Evolutionary conservation across 37 sponge, comb jelly and placozoan genomes (phyloP).

Genomic region (Ephydatia muelleri): DNA sequence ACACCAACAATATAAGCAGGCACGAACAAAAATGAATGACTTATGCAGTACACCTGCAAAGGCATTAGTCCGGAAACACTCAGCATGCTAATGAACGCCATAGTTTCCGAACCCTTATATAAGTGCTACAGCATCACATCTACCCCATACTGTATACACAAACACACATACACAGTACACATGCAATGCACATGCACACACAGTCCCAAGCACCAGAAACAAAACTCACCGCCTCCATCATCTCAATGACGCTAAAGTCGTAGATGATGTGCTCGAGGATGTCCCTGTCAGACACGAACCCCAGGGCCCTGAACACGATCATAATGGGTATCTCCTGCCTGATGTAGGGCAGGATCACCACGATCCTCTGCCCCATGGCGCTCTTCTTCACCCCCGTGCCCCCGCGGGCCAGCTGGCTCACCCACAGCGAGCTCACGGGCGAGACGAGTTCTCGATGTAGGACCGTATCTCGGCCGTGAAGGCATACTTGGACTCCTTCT

Average conservation of each 20-base stretch:
- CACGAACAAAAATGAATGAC: no score
- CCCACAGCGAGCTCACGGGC: constrained; percentile 97
- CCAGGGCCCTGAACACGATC: constrained; percentile 98
- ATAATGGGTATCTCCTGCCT: constrained; percentile 98
- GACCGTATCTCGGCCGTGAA: constrained; percentile 98
- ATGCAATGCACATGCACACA: no score
- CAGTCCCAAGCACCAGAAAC: neutral
- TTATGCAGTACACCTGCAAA: neutral
- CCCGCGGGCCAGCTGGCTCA: constrained; percentile 95
- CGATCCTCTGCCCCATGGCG: constrained; percentile 93
- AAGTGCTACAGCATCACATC: no score
- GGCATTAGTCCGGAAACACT: no score
- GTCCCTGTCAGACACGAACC: constrained; percentile 98
- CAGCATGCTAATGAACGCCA: no score
- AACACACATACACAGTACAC: no score
- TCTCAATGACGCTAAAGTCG: constrained; percentile 98
- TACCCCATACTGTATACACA: no score
- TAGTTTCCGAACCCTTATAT: no score
- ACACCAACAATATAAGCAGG: no score
- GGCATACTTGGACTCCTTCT: constrained; percentile 99
- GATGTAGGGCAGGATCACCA: constrained; percentile 97
- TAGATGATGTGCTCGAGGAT: constrained; percentile 99
- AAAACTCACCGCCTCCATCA: constrained; percentile 96
- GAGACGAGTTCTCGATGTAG: constrained; percentile 98
- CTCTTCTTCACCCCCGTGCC: constrained; percentile 85